Conservation (phyloP, 2,113 vertebrate genomes). For the Pteropus alecto region DNA sequence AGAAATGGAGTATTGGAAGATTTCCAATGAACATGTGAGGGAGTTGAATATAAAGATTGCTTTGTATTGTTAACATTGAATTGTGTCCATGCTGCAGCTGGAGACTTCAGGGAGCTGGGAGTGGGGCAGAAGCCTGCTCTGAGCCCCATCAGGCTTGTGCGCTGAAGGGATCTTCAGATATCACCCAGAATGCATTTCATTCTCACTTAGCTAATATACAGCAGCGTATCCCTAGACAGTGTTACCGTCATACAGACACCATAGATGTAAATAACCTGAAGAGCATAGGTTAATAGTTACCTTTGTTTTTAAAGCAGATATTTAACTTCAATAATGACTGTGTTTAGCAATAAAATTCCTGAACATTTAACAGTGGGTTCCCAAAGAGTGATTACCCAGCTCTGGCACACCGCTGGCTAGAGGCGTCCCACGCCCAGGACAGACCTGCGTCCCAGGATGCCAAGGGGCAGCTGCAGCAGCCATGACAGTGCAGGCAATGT, state of each 20-base stretch:
- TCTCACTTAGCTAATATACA: background rate
- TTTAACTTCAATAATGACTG: background rate
- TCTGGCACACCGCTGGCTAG: background rate
- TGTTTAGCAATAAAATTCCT: background rate
- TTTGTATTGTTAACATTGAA: background rate
- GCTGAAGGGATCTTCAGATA: background rate
- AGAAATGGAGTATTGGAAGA: background rate
- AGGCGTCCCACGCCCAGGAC: background rate
- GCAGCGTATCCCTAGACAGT: too few relatives aligned
- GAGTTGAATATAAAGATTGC: background rate
- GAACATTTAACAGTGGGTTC: background rate
- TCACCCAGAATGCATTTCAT: background rate
- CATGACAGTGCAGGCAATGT: background rate
- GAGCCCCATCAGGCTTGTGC: background rate
- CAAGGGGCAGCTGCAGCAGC: background rate
- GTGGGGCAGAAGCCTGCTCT: background rate
- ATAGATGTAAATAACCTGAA: background rate
- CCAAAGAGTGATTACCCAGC: rapidly evolving
- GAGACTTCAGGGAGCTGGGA: background rate
- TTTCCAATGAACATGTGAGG: background rate
- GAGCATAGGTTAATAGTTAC: background rate
- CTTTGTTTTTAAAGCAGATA: background rate
- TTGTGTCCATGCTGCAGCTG: too few relatives aligned
- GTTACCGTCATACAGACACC: rapidly evolving
- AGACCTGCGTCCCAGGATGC: background rate